Evolutionary conservation across 2,888 invertebrate genomes (phyloP).

Genomic region (Taenaris catops): DNA sequence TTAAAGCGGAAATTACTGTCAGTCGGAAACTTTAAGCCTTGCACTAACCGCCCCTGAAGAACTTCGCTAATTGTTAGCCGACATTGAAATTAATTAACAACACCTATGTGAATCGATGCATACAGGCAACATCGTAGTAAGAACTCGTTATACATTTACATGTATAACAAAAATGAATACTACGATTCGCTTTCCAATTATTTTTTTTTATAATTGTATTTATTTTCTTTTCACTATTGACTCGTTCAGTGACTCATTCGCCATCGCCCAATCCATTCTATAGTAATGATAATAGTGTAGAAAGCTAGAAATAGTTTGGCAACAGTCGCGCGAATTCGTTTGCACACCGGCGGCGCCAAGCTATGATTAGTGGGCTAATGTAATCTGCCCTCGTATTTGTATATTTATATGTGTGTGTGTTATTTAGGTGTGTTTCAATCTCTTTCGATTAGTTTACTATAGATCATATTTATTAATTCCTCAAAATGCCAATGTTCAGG

Average conservation of each 20-base stretch:
- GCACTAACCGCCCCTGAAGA: slow-evolving; percentile 35
- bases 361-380: slow-evolving; percentile 9
- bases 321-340: slow-evolving; percentile 10
- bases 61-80: slow-evolving; percentile 48
- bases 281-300: not conserved
- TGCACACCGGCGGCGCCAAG: slow-evolving; percentile 11
- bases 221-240: too few relatives aligned
- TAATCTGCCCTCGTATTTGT: slow-evolving; percentile 7
- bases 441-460: not conserved
- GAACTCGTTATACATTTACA: too few relatives aligned
- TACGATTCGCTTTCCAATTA: too few relatives aligned
- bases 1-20: slow-evolving; percentile 60
- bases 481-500: too few relatives aligned
- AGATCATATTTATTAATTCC: not conserved
- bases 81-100: slow-evolving; percentile 55
- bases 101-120: slow-evolving; percentile 32
- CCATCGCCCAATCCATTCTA: not conserved
- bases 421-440: slow-evolving; percentile 4
- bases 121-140: too few relatives aligned
- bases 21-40: slow-evolving; percentile 38
- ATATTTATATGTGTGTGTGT: slow-evolving; percentile 7
- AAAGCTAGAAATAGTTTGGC: slow-evolving; percentile 15
- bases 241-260: too few relatives aligned
- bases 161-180: too few relatives aligned
- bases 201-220: too few relatives aligned